Base-by-base conservation (phyloP, 2,888 invertebrate genomes). In the Gastrophysa polygoni region DNA sequence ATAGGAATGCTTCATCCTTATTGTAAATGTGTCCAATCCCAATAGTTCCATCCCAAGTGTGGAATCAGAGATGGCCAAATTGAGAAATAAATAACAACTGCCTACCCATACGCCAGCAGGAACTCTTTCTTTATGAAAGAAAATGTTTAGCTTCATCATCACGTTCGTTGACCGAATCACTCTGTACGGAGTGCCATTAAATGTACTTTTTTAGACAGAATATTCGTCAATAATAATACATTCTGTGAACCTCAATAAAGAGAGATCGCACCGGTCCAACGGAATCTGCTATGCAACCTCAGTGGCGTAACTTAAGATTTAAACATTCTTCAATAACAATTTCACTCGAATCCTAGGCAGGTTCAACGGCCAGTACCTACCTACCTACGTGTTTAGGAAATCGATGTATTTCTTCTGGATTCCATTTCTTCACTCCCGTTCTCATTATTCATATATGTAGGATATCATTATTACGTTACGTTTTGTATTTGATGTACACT, bases 191-290 rank as follows among this genome's bases (percentile, higher is more conserved):
- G 8, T 10, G 10, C 29, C 29, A 32, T 32, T 32, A 32, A 32
- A 32, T 32, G 10, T 7, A 32, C 29, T 32, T 11, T n/a, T 38
- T 38, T 38, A 38, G 38, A 14, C 14, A 38, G n/a, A 14, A 3
- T 38, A 14, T 38, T 38, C 14, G n/a, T 14, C n/a, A 38, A 38
- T 38, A 14, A n/a, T 14, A 38, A 38, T 4, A 14, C 38, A n/a
- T 38, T 14, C n/a, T 38, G 14, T 14, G n/a, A 14, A 14, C 38
- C 38, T 38, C 38, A n/a, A 34, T 21, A 18, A 21, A 54, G 54
- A 43, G 44, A 28, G 54, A 54, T 21, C 54, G 16, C 14, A 24
- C 14, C 29, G 44, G 43, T 43, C 54, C 43, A 54, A 54, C 54
- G 28, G 14, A 54, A 54, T 54, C 54, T 54, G 34, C 54, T 46